Evolutionary conservation across 2,888 invertebrate genomes (phyloP).

Genomic region (Pasiphila rectangulata): DNA sequence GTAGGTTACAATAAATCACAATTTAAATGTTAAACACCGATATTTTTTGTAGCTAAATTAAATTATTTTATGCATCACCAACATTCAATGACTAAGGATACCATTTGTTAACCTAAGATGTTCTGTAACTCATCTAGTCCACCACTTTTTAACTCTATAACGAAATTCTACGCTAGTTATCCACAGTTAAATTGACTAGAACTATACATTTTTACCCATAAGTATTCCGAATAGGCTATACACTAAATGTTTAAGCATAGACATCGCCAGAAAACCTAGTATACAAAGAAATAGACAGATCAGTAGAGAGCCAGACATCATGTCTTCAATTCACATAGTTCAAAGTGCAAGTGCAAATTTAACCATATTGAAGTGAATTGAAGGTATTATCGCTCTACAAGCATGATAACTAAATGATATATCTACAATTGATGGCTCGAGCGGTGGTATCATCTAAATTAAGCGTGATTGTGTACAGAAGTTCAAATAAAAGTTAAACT

Average conservation of each 20-base stretch:
- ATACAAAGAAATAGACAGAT: constrained; percentile 27
- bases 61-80: too few species aligned
- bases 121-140: too few species aligned
- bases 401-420: constrained; percentile 64
- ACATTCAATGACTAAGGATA: too few species aligned
- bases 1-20: too few species aligned
- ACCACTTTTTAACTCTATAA: too few species aligned
- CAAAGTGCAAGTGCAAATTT: constrained; percentile 51
- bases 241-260: background rate
- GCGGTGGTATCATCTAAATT: constrained; percentile 45
- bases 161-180: too few species aligned
- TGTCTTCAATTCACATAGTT: constrained; percentile 74
- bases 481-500: too few species aligned
- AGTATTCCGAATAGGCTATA: background rate
- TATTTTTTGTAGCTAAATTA: too few species aligned
- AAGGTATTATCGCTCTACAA: constrained; percentile 78
- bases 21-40: too few species aligned
- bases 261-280: constrained; percentile 8
- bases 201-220: background rate
- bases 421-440: constrained; percentile 42
- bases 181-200: too few species aligned
- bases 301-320: constrained; percentile 78
- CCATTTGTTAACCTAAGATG: too few species aligned
- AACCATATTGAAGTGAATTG: constrained; percentile 60
- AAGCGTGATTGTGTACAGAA: constrained; percentile 37